Percentiles rank a stretch among this genome's conserved stretches.
Conservation (phyloP, 1,140 invertebrate genomes). For the Papilio machaon region DNA sequence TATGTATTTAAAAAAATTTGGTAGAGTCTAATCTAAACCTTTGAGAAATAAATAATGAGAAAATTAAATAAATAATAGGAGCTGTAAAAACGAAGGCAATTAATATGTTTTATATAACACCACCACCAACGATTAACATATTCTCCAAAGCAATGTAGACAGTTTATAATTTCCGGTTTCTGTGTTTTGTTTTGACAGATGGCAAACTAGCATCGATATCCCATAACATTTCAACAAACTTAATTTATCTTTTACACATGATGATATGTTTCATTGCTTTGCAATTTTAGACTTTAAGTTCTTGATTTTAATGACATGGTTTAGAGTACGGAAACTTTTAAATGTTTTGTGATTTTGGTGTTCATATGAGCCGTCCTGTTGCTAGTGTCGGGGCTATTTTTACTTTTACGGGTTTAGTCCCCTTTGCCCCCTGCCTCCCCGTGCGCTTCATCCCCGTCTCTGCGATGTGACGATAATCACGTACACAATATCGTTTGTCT, state of each 20-base stretch:
- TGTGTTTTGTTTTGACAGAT: constrained; percentile 78
- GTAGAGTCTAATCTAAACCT: background rate
- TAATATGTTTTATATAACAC: background rate
- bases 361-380: constrained; percentile 46
- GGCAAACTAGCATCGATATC: constrained; percentile 42
- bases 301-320: background rate
- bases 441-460: constrained; percentile 50
- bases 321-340: constrained; percentile 39
- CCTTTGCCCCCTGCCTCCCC: constrained; percentile 49
- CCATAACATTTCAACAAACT: constrained; percentile 4
- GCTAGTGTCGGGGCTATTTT: constrained; percentile 64
- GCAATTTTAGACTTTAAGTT: constrained; percentile 29
- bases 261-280: background rate
- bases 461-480: constrained; percentile 56
- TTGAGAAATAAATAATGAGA: background rate
- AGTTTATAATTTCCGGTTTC: constrained; percentile 69
- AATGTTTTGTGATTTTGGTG: background rate
- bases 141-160: constrained; percentile 28
- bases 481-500: constrained; percentile 49
- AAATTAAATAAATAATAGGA: background rate
- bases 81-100: background rate
- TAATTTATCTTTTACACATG: background rate
- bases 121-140: background rate
- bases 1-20: background rate
- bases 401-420: constrained; percentile 75